These are phyloP conservation scores for Ligdia adustata DNA, from an alignment of 2,888 invertebrate species.

Conservation along the genomic window DNA sequence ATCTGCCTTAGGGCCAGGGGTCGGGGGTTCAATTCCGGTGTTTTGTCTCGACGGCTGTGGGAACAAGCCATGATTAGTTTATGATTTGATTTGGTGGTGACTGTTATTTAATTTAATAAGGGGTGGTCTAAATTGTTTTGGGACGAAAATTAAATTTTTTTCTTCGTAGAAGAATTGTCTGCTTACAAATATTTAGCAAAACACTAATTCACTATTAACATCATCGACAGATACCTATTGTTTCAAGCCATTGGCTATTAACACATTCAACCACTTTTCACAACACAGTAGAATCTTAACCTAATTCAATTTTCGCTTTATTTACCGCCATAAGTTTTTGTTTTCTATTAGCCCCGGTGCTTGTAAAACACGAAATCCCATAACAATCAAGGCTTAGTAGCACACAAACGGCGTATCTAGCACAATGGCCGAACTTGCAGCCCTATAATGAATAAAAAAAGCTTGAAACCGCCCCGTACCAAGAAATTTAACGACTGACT, in stretches of 20 bases:
- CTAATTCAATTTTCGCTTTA: conserved; percentile 62
- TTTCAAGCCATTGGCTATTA: too few species aligned
- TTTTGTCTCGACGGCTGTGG: conserved; percentile 71
- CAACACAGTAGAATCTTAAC: conserved; percentile 26
- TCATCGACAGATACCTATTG: too few species aligned
- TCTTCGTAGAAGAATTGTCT: too few species aligned
- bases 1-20: conserved; percentile 68
- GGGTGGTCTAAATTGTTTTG: conserved; percentile 18
- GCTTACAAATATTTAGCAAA: too few species aligned
- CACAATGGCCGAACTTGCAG: conserved; percentile 76
- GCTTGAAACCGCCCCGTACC: conserved; percentile 65
- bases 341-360: conserved; percentile 63
- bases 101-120: conserved; percentile 37
- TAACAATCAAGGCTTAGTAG: conserved; percentile 74
- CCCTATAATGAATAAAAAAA: conserved; percentile 79
- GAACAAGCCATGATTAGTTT: conserved; percentile 71
- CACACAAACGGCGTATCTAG: conserved; percentile 72
- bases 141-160: too few species aligned
- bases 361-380: conserved; percentile 69
- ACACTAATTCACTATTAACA: too few species aligned
- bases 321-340: conserved; percentile 56
- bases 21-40: conserved; percentile 73
- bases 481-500: conserved; percentile 42
- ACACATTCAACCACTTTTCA: neutral
- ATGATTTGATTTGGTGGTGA: conserved; percentile 65